Conservation (phyloP, 2,113 vertebrate genomes). For the Caretta caretta region DNA sequence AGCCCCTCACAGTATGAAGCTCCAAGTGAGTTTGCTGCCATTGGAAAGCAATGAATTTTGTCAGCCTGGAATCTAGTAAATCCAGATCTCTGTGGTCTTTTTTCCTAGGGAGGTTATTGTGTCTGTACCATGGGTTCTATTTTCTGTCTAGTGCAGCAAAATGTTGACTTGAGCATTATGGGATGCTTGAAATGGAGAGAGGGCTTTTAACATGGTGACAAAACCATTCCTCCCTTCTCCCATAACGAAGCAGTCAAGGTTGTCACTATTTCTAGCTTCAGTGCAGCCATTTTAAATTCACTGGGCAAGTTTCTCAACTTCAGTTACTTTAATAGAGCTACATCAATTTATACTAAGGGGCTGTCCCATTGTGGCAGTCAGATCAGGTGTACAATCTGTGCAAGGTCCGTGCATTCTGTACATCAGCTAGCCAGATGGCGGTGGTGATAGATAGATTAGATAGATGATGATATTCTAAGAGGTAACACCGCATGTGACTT, state of each 20-base stretch:
- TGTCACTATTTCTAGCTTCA: neutral
- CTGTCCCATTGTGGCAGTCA: neutral
- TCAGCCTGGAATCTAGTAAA: neutral
- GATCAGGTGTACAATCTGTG: neutral
- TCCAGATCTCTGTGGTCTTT: neutral
- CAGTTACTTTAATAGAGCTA: rapidly evolving
- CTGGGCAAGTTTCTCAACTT: neutral
- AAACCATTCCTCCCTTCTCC: neutral
- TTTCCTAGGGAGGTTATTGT: neutral
- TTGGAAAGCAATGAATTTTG: neutral
- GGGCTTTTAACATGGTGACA: rapidly evolving
- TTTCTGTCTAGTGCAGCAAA: neutral
- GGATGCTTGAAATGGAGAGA: neutral
- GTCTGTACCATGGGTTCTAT: rapidly evolving
- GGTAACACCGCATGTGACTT: neutral
- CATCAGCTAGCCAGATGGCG: rapidly evolving
- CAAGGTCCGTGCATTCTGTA: rapidly evolving
- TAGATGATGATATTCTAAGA: neutral
- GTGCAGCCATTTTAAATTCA: neutral
- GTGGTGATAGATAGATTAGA: neutral
- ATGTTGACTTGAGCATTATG: rapidly evolving
- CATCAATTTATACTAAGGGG: neutral
- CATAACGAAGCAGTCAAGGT: rapidly evolving
- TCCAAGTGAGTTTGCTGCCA: rapidly evolving
- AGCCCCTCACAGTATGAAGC: rapidly evolving